Base-by-base conservation (phyloP, 1,140 invertebrate genomes). In the Euglossa dilemma region DNA sequence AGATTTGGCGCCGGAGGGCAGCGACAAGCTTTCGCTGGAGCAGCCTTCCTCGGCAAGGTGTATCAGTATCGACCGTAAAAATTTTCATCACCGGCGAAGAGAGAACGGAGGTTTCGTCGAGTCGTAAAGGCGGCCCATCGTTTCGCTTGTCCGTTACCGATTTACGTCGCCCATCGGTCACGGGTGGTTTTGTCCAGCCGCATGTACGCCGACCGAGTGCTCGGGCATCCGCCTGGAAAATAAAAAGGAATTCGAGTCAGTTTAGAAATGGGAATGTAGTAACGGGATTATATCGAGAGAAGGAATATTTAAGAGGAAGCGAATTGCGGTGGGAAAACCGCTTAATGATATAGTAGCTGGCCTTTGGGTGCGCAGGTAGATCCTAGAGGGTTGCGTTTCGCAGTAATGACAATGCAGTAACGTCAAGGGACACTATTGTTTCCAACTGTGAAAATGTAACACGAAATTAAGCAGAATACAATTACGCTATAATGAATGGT, bases 391-490 rank as follows among this genome's bases (percentile, higher is more conserved):
- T n/a, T 25, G 56, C 36, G 57, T 61, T 78, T 87, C 87, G 47
- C 79, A 50, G 59, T 86, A 88, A 83, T 82, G 87, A 88, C 87
- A 83, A 89, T 89, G 85, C 86, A 88, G 85, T 76, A 80, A 85
- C 84, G 64, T 86, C 71, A 63, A 56, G 75, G 84, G 61, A 85
- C 63, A 61, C 87, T 59, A 89, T 89, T 89, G 84, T 89, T 86
- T 76, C 84, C 77, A 61, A 69, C 79, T 64, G 70, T 67, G 87
- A 89, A 89, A 89, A 89, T 72, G 87, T 73, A 89, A 86, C 80
- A 80, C 85, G 86, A 88, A 88, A 88, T 88, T 88, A 86, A 89
- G 87, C 87, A 83, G 87, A 89, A 88, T 88, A 86, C 87, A 89
- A 89, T 89, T 89, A 86, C 88, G 52, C 16, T 67, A 54, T 89